Conservation (phyloP, 2,888 invertebrate species). For the Phyllotreta striolata region DNA sequence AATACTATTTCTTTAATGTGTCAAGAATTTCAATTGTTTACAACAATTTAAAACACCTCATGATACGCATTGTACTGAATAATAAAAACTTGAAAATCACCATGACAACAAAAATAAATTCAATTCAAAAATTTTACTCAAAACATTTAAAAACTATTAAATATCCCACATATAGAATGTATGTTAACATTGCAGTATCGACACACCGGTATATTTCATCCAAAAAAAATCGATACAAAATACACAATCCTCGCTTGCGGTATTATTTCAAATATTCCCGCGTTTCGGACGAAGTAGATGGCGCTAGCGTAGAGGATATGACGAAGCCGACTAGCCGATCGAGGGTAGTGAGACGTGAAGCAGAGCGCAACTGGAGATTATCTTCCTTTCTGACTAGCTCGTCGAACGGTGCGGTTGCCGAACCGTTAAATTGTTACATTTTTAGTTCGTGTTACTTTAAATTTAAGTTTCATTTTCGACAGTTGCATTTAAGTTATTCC, state of each 20-base stretch:
- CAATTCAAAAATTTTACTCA: too few species aligned
- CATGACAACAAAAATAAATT: too few species aligned
- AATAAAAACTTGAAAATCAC: too few species aligned
- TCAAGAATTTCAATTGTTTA: too few species aligned
- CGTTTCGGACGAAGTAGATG: slow-evolving; percentile 27
- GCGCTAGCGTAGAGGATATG: slow-evolving; percentile 39
- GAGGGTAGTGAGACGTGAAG: slow-evolving; percentile 43
- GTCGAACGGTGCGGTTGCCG: slow-evolving; percentile 59
- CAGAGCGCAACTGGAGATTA: slow-evolving; percentile 49
- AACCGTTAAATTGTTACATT: slow-evolving; percentile 53
- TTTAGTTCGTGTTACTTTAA: slow-evolving; percentile 51
- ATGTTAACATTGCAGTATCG: too few species aligned
- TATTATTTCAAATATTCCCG: slow-evolving; percentile 3
- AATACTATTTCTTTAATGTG: too few species aligned
- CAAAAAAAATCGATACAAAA: background rate
- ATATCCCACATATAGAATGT: too few species aligned
- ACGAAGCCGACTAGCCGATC: slow-evolving; percentile 41
- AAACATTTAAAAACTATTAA: too few species aligned
- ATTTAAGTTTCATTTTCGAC: slow-evolving; percentile 52
- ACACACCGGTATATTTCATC: background rate
- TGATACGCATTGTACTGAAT: too few species aligned
- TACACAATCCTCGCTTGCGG: background rate
- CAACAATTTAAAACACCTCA: too few species aligned
- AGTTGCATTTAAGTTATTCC: slow-evolving; percentile 55
- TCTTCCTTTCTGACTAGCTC: slow-evolving; percentile 61